Percentiles rank a stretch among this genome's conserved stretches.
Evolutionary conservation across 2,888 invertebrate genomes (phyloP).

Genomic region (Drosophila mettleri): DNA sequence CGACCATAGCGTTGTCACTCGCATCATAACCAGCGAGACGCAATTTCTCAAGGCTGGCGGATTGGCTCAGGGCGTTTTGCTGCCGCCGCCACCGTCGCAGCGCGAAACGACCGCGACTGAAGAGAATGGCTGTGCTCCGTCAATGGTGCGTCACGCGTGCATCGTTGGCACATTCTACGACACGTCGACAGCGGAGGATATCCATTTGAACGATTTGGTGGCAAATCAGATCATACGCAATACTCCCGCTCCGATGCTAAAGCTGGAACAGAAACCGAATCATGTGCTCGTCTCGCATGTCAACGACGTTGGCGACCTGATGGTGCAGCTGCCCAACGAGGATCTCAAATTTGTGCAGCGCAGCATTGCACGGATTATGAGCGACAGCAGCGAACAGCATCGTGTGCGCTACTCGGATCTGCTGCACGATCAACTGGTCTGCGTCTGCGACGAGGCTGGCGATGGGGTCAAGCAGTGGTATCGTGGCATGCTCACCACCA

Average conservation of each 20-base stretch:
- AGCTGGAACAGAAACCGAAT: conserved; percentile 77
- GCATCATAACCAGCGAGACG: conserved; percentile 84
- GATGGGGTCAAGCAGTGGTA: conserved; percentile 82
- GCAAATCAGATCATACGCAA: conserved; percentile 86
- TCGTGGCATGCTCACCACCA: conserved; percentile 84
- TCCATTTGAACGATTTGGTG: conserved; percentile 88
- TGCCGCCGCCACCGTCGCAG: conserved; percentile 5
- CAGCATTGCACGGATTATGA: conserved; percentile 60
- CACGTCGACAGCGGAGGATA: conserved; percentile 87
- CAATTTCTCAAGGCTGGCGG: conserved; percentile 68
- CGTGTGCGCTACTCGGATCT: conserved; percentile 76
- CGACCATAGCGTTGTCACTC: conserved; percentile 87
- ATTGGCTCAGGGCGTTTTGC: conserved; percentile 42
- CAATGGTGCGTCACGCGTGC: conserved; percentile 64
- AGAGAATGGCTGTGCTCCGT: conserved; percentile 6
- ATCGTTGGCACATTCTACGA: conserved; percentile 88
- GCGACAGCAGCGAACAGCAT: conserved; percentile 72
- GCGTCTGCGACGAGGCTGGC: conserved; percentile 84
- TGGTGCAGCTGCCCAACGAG: conserved; percentile 79
- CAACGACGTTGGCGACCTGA: conserved; percentile 82
- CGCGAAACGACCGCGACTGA: background rate
- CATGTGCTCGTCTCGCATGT: conserved; percentile 82
- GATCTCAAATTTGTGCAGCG: conserved; percentile 83
- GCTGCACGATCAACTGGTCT: conserved; percentile 85
- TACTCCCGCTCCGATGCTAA: conserved; percentile 81